Evolutionary conservation across 2,113 vertebrate genomes (phyloP).

Genomic region (Proteles cristata): DNA sequence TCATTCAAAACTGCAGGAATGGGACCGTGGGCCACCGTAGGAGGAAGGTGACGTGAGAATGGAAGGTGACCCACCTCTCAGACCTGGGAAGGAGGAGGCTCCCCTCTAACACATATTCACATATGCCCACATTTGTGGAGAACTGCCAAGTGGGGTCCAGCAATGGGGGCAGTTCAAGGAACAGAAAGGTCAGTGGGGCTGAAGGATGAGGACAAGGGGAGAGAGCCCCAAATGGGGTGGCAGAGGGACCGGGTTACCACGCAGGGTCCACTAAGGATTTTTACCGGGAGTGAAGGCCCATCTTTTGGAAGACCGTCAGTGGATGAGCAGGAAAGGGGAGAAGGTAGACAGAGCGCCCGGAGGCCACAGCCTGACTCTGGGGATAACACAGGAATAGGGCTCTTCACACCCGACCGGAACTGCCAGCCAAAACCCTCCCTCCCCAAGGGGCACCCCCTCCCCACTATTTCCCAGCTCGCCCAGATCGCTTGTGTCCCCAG

Average conservation of each 20-base stretch:
- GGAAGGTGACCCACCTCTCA: neutral
- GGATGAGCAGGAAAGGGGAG: neutral
- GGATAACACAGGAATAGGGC: neutral
- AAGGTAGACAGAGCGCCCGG: neutral
- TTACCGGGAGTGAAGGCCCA: neutral
- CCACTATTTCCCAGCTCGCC: neutral
- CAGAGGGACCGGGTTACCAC: neutral
- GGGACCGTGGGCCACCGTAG: neutral
- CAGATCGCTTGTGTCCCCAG: neutral
- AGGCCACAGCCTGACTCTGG: neutral
- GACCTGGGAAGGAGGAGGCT: neutral
- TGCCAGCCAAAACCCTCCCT: neutral
- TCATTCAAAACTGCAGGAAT: neutral
- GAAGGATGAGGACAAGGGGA: neutral
- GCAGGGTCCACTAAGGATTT: neutral
- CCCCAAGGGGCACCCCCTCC: too few species aligned
- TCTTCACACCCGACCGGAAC: neutral
- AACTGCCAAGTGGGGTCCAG: neutral
- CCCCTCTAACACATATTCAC: neutral
- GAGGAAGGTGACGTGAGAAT: neutral
- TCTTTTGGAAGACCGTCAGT: too few species aligned
- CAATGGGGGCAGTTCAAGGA: neutral
- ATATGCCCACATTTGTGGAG: neutral
- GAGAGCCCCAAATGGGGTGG: neutral
- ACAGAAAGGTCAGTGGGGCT: neutral